Evolutionary conservation across 2,113 vertebrate genomes (phyloP), one percentile per base, ranked within the genome.

Genomic region (Prochilodus magdalenae): DNA sequence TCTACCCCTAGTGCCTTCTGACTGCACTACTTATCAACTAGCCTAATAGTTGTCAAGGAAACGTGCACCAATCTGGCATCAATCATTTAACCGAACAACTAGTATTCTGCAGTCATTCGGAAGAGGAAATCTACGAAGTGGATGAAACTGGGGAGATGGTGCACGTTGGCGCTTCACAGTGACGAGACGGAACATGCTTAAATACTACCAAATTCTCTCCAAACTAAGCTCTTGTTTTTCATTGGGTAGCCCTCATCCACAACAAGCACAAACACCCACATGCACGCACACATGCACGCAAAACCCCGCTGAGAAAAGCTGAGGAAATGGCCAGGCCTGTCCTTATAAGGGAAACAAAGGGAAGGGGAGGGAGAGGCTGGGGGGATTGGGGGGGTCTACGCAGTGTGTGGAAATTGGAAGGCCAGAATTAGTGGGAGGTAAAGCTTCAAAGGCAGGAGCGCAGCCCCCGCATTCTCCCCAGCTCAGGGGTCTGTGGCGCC

Each of bases 371-470:
- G 91, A 87, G 65, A 73, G 79, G 69, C 62, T 74, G 30, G 40
- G 82, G 75, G 74, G 79, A 65, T 55, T 77, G 85, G 90, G 89
- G 91, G 85, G 77, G 88, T 91, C 89, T 93, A 92, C 90, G 91
- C 91, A 91, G 91, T 91, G 91, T 94, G 92, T 94, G 93, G 93
- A 95, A 94, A 94, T 93, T 93, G 94, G 94, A 94, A 94, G 94
- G 94, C 94, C 93, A 94, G 93, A 94, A 94, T 94, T 94, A 93
- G 94, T 93, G 93, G 94, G 94, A 94, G 94, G 93, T 94, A 94
- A 94, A 94, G 93, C 94, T 94, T 94, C 94, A 94, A 94, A 95
- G 94, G 93, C 93, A 90, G 91, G 90, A 92, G 90, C 89, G 88
- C 94, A 93, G 93, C 93, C 93, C 93, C 93, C 93, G 93, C 93